Conservation (phyloP, 2,113 vertebrate genomes). For the Hemichromis elongatus region DNA sequence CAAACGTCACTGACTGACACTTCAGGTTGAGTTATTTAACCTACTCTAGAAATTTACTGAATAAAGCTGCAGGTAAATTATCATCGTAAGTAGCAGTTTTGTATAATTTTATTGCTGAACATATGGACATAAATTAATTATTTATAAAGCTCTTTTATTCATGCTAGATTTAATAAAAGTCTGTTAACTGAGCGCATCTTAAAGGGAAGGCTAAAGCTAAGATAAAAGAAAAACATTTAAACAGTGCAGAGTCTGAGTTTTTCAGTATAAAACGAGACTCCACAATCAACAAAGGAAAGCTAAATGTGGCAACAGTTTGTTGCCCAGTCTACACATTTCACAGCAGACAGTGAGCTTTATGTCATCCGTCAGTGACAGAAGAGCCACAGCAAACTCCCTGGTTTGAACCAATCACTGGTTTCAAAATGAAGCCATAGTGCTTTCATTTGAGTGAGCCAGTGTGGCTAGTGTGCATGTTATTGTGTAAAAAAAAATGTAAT, state of each 20-base stretch:
- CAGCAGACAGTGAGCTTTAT: not conserved
- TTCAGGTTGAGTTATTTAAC: not conserved
- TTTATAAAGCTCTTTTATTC: not conserved
- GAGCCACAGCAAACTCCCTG: not conserved
- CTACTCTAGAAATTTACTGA: not conserved
- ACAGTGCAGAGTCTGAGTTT: not conserved
- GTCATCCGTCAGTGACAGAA: not conserved
- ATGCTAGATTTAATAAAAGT: not conserved
- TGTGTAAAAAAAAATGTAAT: not conserved
- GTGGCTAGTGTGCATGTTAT: not conserved
- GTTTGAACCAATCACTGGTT: not conserved
- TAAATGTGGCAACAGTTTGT: not conserved
- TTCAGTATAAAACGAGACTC: not conserved
- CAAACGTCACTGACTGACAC: not conserved
- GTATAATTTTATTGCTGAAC: not conserved
- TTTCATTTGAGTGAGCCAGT: not conserved
- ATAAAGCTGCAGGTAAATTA: not conserved
- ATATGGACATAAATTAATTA: not conserved
- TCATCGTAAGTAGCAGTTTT: not conserved
- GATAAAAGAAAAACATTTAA: not conserved
- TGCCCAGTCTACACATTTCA: not conserved
- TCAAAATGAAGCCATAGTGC: not conserved
- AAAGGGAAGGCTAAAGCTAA: not conserved
- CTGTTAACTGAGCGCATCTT: not conserved
- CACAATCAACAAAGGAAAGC: not conserved